phyloP scores from a whole-genome alignment of 2,113 vertebrate species.

The Sceloporus undulatus region DNA sequence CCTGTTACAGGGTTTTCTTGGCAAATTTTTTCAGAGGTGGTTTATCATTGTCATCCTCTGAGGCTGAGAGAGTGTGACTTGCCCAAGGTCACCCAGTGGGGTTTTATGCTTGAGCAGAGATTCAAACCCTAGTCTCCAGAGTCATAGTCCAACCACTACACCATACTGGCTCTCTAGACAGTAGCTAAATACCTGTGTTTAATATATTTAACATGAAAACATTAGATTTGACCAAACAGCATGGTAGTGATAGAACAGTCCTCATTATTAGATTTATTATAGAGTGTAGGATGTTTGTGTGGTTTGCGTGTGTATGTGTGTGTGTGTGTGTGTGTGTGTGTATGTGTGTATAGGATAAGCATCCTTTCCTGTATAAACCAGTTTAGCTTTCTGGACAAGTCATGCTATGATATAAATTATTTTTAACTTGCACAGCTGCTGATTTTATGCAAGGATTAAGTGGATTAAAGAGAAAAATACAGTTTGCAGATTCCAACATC shows the following conservation, averaged over 20 bases:
- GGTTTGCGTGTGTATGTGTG: no score
- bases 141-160: no score
- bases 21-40: no score
- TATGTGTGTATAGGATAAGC: background rate
- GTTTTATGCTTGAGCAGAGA: no score
- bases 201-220: background rate
- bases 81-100: no score
- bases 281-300: background rate
- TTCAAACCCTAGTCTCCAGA: no score
- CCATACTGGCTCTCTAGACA: background rate
- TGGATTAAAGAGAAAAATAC: slow-evolving; percentile 60
- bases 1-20: no score
- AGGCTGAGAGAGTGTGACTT: no score
- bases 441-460: slow-evolving; percentile 56
- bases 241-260: background rate
- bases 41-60: no score
- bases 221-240: background rate
- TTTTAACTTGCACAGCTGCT: slow-evolving; percentile 61
- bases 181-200: background rate
- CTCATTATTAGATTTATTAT: background rate
- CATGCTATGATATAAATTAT: slow-evolving; percentile 46
- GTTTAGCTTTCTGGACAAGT: slow-evolving; percentile 29
- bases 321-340: no score
- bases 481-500: slow-evolving; percentile 44
- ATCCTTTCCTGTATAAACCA: slow-evolving; percentile 4